Evolutionary conservation across 2,888 invertebrate genomes (phyloP).

Genomic region (Dynastes maya): DNA sequence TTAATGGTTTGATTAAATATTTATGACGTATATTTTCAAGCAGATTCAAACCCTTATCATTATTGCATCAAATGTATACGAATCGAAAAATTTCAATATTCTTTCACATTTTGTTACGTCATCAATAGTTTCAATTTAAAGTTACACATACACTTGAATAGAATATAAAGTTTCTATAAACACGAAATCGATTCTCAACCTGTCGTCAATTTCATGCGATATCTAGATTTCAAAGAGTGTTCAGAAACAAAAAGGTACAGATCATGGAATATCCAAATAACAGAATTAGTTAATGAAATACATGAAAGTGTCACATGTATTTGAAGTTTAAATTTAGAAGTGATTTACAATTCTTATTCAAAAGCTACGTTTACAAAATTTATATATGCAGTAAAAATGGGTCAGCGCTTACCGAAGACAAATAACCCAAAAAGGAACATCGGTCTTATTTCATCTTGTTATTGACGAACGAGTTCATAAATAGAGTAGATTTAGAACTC

Average conservation of each 20-base stretch:
- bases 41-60: no score
- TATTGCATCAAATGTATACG: no score
- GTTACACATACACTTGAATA: not conserved
- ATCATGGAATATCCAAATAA: not conserved
- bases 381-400: no score
- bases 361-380: no score
- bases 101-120: not conserved
- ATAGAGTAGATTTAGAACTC: not conserved
- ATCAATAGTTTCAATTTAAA: not conserved
- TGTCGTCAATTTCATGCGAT: no score
- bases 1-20: no score
- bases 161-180: conserved; percentile 3
- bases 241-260: not conserved
- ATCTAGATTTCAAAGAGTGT: no score
- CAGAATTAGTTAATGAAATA: not conserved
- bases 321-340: no score
- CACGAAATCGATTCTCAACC: not conserved
- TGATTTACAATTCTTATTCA: no score
- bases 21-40: no score
- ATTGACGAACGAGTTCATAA: not conserved
- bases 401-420: not conserved
- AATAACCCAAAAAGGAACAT: not conserved
- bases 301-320: not conserved
- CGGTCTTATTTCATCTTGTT: not conserved
- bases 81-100: no score